Base-by-base conservation (phyloP, 92 coral and sea anemone species). In the Actinostola sp. region DNA sequence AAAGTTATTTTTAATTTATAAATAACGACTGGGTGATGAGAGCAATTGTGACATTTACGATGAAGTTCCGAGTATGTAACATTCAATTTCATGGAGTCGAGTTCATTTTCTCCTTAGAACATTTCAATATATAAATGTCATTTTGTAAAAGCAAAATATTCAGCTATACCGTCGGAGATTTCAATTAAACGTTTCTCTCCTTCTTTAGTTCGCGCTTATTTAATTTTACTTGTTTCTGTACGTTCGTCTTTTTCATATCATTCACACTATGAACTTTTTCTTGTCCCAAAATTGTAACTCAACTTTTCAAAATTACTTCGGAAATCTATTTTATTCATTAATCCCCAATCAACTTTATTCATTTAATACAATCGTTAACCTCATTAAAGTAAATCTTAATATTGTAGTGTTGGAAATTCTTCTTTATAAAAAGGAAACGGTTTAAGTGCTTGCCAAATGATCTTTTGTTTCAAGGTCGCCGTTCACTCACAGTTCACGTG, bases 371-470 rank as follows among this genome's bases (percentile, higher is more conserved):
- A 64, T 41, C 50, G 35, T 48, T 41, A 66, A 28, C 60, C 28
- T 68, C 48, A 27, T 68, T 68, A 68, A 50, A 68, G n/a, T 35
- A 55, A 68, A 46, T 68, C 34, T 68, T n/a, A 41, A 19, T 48
- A 19, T n/a, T 34, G 31, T 51, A 68, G 74, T 50, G 74, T 68
- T 52, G 74, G 35, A 68, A 51, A 68, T n/a, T 33, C 43, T 32
- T 52, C 43, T 39, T 16, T 29, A 36, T 20, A 41, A 57, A 71
- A 53, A 39, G 56, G 34, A 70, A 55, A 71, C 65, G 55, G 53
- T 26, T 71, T 71, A 71, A 70, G 63, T 70, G 51, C 61, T 20
- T 42, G 63, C 42, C 44, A 58, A 71, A 71, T 58, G 61, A 16
- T 42, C 77, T 57, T 71, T 57, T 71, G 66, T 71, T 33, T 10